A percentile compares a stretch with the other conserved stretches of the same genome.
Conservation (phyloP, 2,797 vertebrate species). For the Euphonia xanthogaster region DNA sequence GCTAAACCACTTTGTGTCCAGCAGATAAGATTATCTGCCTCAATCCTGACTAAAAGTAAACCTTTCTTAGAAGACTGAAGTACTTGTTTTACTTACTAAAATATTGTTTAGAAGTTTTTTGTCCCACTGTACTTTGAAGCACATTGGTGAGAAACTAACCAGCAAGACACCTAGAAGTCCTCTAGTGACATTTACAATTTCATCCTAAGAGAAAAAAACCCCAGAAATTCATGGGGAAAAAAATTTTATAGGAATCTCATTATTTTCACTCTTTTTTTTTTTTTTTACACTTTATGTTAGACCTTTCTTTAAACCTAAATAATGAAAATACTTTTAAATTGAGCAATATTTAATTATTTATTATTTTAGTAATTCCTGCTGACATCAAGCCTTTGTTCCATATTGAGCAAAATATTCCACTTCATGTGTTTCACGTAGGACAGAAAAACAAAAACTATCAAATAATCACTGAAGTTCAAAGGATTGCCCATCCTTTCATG, state of each 20-base stretch:
- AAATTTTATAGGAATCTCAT: not conserved
- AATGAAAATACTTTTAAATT: not conserved
- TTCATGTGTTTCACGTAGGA: not conserved
- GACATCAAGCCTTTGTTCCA: not conserved
- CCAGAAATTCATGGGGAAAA: not conserved
- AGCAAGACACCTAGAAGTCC: not conserved
- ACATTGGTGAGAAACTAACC: not conserved
- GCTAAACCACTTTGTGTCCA: not conserved
- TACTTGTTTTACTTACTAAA: constrained; percentile 9
- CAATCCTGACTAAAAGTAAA: not conserved
- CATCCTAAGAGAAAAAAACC: not conserved
- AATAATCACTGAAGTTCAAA: not conserved
- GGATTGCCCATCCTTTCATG: not conserved
- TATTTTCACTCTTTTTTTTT: not conserved
- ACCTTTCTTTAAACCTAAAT: not conserved
- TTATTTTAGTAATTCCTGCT: not conserved
- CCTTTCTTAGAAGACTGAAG: not conserved
- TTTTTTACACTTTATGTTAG: not conserved
- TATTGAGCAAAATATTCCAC: not conserved
- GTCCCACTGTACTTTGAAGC: not conserved
- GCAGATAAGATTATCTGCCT: constrained; percentile 13
- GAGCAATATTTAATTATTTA: not conserved
- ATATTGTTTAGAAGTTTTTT: not conserved
- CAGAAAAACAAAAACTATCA: not conserved
- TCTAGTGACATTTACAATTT: not conserved